These are phyloP conservation scores for Hofmannophila pseudospretella DNA, from an alignment of 2,888 invertebrate genomes.

Conservation along the genomic window DNA sequence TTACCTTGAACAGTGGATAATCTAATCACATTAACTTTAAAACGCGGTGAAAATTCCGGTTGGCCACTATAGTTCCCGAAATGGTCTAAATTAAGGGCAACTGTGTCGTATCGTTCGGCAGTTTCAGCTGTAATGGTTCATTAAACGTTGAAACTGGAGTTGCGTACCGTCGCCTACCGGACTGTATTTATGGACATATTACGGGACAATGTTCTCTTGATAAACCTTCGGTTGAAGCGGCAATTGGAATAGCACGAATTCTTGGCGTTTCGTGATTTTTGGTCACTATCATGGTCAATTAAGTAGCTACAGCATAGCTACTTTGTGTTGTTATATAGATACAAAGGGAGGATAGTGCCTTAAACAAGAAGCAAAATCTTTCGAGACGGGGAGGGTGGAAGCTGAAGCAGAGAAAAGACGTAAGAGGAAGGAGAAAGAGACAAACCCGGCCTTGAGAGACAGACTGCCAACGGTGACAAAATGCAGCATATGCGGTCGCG, in stretches of 20 bases:
- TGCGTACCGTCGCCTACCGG: conserved; percentile 32
- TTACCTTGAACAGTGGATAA: conserved; percentile 11
- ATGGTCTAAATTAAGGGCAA: conserved; percentile 21
- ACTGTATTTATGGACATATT: conserved; percentile 28
- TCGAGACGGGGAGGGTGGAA: no score
- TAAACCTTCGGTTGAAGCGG: conserved; percentile 1
- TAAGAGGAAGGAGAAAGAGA: no score
- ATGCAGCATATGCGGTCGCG: no score
- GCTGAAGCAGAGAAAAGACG: no score
- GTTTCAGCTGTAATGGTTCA: conserved; percentile 55
- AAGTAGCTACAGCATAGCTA: no score
- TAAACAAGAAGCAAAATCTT: no score
- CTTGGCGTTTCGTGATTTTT: neutral
- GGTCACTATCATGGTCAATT: neutral
- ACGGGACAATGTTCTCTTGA: conserved; percentile 14
- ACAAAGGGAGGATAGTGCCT: no score
- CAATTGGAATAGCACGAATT: neutral
- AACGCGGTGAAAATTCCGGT: conserved; percentile 18
- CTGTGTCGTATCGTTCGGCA: conserved; percentile 45
- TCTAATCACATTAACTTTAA: conserved; percentile 18
- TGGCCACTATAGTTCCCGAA: conserved; percentile 23
- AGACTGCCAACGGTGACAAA: no score
- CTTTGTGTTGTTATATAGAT: no score
- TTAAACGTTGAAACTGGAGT: conserved; percentile 50
- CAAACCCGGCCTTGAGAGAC: no score